Conservation (phyloP, 1,140 invertebrate species). For the Philaenus spumarius region DNA sequence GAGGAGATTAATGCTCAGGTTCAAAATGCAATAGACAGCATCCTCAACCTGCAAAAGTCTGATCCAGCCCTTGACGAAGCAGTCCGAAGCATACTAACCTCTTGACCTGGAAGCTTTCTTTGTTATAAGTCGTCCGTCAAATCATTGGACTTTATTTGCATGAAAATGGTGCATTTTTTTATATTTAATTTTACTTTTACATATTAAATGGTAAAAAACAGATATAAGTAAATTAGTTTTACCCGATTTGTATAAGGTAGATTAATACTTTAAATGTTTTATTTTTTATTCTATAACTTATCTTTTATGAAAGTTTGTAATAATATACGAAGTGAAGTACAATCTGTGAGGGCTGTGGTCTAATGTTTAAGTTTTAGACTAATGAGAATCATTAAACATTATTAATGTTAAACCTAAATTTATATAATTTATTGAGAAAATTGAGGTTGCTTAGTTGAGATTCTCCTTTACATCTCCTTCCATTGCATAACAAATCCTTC, state of each 20-base stretch:
- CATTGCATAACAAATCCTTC: too few species aligned
- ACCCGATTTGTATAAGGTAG: background rate
- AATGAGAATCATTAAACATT: too few species aligned
- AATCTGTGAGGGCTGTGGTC: too few species aligned
- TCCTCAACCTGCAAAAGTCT: conserved; percentile 56
- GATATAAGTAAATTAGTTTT: background rate
- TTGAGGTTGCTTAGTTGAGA: too few species aligned
- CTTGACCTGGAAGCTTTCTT: background rate
- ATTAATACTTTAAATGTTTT: too few species aligned
- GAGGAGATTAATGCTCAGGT: conserved; percentile 64
- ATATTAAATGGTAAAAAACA: background rate
- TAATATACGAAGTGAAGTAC: too few species aligned
- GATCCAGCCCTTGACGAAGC: conserved; percentile 48
- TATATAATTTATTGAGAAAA: too few species aligned
- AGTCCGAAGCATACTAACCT: conserved; percentile 43
- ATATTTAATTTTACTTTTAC: background rate
- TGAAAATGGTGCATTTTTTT: background rate
- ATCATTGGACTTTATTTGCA: background rate
- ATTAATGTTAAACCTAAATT: too few species aligned
- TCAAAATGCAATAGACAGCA: conserved; percentile 69
- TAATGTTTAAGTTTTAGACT: too few species aligned
- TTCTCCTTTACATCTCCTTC: too few species aligned
- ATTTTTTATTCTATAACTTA: too few species aligned
- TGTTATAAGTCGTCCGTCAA: background rate
- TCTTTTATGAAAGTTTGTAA: too few species aligned